These are phyloP conservation scores for Corythornis cristatus DNA, from an alignment of 2,113 vertebrate genomes.

Conservation along the genomic window DNA sequence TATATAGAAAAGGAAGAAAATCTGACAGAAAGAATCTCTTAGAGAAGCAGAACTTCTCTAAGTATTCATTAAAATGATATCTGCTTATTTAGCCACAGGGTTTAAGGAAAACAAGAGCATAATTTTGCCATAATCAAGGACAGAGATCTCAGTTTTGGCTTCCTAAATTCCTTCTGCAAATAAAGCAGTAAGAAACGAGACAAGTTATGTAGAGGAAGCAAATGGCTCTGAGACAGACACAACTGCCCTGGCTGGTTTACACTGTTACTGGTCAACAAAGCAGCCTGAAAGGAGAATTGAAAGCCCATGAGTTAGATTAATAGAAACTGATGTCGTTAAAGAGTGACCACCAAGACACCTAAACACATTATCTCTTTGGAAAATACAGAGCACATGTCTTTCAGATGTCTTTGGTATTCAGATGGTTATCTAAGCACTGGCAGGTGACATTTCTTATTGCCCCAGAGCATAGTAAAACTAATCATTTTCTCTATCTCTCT, in stretches of 20 bases:
- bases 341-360: not conserved
- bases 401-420: not conserved
- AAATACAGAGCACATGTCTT: not conserved
- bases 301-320: not conserved
- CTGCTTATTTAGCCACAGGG: not conserved
- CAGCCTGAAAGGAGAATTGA: not conserved
- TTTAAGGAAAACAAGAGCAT: not conserved
- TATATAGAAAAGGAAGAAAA: conserved; percentile 41
- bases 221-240: not conserved
- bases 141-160: not conserved
- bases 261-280: not conserved
- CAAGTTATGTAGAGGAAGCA: not conserved
- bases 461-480: not conserved
- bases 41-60: not conserved
- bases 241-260: not conserved
- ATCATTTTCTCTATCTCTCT: not conserved
- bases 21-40: not conserved
- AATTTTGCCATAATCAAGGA: not conserved
- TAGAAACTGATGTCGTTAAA: not conserved
- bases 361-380: not conserved
- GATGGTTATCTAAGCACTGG: not conserved
- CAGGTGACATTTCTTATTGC: not conserved
- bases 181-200: not conserved
- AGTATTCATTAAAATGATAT: conserved; percentile 22
- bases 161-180: not conserved